Evolutionary conservation across 2,888 invertebrate species (phyloP).

Genomic region (Pasiphila rectangulata): DNA sequence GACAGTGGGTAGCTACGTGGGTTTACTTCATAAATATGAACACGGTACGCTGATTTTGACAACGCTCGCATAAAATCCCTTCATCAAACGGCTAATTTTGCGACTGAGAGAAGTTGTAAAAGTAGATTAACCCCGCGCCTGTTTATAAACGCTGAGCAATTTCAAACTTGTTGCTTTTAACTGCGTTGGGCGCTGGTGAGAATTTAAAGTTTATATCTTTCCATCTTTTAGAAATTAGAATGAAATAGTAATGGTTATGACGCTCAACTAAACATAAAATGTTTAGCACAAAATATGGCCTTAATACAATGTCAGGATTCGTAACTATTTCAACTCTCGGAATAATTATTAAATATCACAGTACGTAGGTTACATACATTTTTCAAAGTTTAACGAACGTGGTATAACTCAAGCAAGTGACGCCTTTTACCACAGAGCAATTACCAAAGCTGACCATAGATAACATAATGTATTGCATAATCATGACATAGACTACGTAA

Average conservation of each 20-base stretch:
- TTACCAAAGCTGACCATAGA: too few species aligned
- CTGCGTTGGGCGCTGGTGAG: conserved; percentile 39
- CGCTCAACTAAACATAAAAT: neutral
- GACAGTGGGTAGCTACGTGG: neutral
- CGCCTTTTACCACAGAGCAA: too few species aligned
- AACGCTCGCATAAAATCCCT: conserved; percentile 29
- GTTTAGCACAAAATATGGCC: too few species aligned
- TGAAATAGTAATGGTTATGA: neutral
- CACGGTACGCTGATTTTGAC: conserved; percentile 22
- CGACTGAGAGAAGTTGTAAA: conserved; percentile 29
- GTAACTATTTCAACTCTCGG: too few species aligned
- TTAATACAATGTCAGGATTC: too few species aligned
- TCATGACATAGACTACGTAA: too few species aligned
- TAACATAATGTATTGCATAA: too few species aligned
- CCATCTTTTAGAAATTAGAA: conserved; percentile 2
- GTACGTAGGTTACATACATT: too few species aligned
- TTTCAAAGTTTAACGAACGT: too few species aligned
- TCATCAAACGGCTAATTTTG: conserved; percentile 28
- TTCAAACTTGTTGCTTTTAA: conserved; percentile 40
- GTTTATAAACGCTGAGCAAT: conserved; percentile 28
- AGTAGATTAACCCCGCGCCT: conserved; percentile 38
- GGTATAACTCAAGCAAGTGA: too few species aligned
- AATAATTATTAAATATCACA: too few species aligned
- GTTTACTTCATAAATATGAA: conserved; percentile 10
- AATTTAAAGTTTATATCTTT: conserved; percentile 21